Evolutionary conservation across 2,113 vertebrate species (phyloP).

Genomic region (Clarias magur): DNA sequence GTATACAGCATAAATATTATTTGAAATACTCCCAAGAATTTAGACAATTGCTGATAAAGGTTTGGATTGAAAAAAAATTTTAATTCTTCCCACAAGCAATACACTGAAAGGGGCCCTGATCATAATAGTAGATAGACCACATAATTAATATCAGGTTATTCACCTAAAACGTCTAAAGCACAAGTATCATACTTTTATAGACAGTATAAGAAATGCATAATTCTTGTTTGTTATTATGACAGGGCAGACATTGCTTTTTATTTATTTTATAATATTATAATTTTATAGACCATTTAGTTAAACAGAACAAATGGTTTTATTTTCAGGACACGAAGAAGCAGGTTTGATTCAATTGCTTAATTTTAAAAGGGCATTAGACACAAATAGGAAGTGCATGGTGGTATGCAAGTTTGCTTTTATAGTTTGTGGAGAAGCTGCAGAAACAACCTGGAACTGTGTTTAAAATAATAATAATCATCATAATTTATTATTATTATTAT

Average conservation of each 20-base stretch:
- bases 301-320: not conserved
- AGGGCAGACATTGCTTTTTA: not conserved
- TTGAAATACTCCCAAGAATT: not conserved
- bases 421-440: conserved; percentile 72
- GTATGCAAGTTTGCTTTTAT: conserved; percentile 66
- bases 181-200: not conserved
- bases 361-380: conserved; percentile 66
- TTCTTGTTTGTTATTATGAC: conserved; percentile 10
- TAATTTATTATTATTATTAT: no score
- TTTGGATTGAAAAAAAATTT: not conserved
- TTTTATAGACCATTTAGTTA: not conserved
- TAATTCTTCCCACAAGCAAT: not conserved
- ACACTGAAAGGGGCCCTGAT: not conserved
- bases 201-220: not conserved
- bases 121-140: conserved; percentile 17
- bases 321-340: conserved; percentile 53
- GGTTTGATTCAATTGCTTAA: conserved; percentile 70
- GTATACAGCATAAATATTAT: not conserved
- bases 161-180: conserved; percentile 15
- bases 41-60: not conserved
- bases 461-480: conserved; percentile 29
- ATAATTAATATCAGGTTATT: conserved; percentile 35
- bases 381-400: conserved; percentile 75
- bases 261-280: not conserved
- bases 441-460: conserved; percentile 73